Percentiles rank a stretch among this genome's conserved stretches.
Evolutionary conservation across 2,113 vertebrate genomes (phyloP).

Genomic region (Petaurus breviceps): DNA sequence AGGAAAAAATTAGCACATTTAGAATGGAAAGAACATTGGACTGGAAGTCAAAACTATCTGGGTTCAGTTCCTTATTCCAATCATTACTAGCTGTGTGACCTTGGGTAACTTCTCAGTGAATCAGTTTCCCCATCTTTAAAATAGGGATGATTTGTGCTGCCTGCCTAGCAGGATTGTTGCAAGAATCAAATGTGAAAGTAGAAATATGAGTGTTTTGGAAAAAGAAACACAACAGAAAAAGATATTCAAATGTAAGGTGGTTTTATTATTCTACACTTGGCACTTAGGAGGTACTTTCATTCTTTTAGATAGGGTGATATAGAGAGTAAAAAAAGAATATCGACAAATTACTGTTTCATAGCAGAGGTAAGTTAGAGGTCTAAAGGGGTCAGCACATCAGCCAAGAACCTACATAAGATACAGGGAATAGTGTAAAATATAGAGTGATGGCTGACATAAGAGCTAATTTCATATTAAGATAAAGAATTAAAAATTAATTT

Average conservation of each 20-base stretch:
- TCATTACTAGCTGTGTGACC: background rate
- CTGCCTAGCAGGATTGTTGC: constrained; percentile 2
- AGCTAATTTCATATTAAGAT: background rate
- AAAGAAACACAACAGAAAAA: background rate
- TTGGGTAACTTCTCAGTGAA: background rate
- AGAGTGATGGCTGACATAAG: background rate
- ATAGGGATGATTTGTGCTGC: background rate
- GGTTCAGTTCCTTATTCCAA: background rate
- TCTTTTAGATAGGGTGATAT: background rate
- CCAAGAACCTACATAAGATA: background rate
- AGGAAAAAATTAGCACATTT: background rate
- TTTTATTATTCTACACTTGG: constrained; percentile 43
- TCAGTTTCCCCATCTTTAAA: constrained; percentile 5
- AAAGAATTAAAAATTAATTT: background rate
- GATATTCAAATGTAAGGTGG: constrained; percentile 3
- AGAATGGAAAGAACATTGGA: background rate
- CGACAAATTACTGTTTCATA: background rate
- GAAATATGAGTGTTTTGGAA: background rate
- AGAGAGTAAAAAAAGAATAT: background rate
- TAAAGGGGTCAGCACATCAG: background rate
- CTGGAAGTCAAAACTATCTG: background rate
- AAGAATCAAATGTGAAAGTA: background rate
- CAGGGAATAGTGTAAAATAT: background rate
- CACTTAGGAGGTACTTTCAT: background rate
- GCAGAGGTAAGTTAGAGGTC: background rate